These are phyloP conservation scores for Parasteatoda tepidariorum DNA, from an alignment of 1,140 invertebrate genomes.

Conservation along the genomic window DNA sequence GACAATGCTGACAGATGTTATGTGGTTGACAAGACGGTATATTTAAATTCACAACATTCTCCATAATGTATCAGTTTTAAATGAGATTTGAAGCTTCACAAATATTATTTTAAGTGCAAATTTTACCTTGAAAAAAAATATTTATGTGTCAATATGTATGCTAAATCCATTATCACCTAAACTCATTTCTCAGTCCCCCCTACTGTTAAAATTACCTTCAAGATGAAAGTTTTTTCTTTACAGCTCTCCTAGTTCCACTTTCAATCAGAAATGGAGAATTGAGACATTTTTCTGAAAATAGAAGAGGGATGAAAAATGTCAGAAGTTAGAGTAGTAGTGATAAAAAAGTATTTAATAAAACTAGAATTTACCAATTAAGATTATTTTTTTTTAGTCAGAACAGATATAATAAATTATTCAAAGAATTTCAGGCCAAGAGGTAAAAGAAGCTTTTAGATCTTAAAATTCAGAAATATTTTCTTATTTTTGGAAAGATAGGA, in stretches of 20 bases:
- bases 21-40: constrained; percentile 48
- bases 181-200: background rate
- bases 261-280: constrained; percentile 56
- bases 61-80: constrained; percentile 14
- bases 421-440: background rate
- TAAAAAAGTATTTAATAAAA: constrained; percentile 38
- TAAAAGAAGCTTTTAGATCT: background rate
- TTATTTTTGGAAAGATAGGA: background rate
- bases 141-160: background rate
- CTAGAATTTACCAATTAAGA: background rate
- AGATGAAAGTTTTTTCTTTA: constrained; percentile 48
- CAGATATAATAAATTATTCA: background rate
- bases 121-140: background rate
- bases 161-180: background rate
- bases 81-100: no score
- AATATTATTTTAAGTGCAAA: background rate
- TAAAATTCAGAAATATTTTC: background rate
- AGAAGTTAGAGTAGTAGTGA: constrained; percentile 50
- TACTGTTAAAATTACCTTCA: constrained; percentile 33
- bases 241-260: constrained; percentile 51
- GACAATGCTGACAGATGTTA: constrained; percentile 49
- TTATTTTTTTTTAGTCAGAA: background rate
- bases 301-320: constrained; percentile 60
- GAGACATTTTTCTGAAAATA: constrained; percentile 60
- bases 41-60: constrained; percentile 53